Percentiles rank a stretch among this genome's conserved stretches.
phyloP scores from a whole-genome alignment of 2,797 vertebrate species.

The Octomys mimax region DNA sequence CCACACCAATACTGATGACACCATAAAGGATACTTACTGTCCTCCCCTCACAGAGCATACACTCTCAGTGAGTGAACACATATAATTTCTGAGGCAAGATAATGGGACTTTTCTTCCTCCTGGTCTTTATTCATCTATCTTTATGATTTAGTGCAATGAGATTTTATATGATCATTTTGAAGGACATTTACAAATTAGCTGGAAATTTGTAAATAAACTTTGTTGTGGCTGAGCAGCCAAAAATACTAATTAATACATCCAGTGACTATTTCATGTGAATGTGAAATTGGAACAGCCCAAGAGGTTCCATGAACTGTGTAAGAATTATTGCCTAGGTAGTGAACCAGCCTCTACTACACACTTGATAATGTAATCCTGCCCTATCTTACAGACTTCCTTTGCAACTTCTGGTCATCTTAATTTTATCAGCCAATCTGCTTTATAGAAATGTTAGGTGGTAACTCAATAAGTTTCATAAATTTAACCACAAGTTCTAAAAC shows the following conservation, averaged over 20 bases:
- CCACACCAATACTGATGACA: background rate
- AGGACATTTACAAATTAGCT: background rate
- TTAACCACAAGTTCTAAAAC: conserved; percentile 61
- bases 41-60: background rate
- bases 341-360: background rate
- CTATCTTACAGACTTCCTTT: conserved; percentile 52
- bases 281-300: conserved; percentile 47
- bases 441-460: conserved; percentile 60
- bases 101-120: background rate
- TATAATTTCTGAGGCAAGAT: background rate
- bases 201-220: conserved; percentile 27
- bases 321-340: background rate
- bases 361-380: background rate
- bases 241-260: conserved; percentile 24
- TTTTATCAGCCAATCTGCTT: conserved; percentile 37
- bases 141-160: background rate
- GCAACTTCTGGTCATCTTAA: conserved; percentile 24
- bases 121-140: conserved; percentile 26
- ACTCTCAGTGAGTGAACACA: conserved; percentile 20
- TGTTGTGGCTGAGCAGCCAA: background rate
- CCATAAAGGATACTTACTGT: background rate
- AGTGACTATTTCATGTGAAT: conserved; percentile 1
- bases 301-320: background rate
- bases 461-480: conserved; percentile 54
- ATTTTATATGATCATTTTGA: conserved; percentile 44